Base-by-base conservation (phyloP, 2,113 vertebrate genomes). In the Thymallus thymallus region DNA sequence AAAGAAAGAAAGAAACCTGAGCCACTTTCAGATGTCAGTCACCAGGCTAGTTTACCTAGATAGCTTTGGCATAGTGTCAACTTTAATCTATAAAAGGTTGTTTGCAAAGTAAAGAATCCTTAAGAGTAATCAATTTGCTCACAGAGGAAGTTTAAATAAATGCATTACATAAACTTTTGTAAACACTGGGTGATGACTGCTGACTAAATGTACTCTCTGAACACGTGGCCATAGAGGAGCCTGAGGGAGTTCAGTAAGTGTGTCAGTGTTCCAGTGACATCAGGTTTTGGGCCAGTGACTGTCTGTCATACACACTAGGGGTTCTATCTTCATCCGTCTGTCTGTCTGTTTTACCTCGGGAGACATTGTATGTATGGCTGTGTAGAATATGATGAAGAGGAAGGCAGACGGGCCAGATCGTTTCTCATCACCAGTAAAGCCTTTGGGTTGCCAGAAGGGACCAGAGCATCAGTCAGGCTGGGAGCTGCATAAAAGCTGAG, bases 91-190 rank as follows among this genome's bases (percentile, higher is more conserved):
- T 92, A 90, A 92, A 90, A 89, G 91, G 83, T 76, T 30, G 94
- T 97, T 98, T 97, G 94, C 95, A 89, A 94, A 97, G 93, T 93
- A 95, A 95, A 94, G 96, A 97, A 41, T 41, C 95, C 95, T 94
- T 94, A 95, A 96, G 95, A 96, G 96, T 95, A 92, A 93, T 93
- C 92, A 94, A 97, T 96, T 98, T 99, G 95, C 96, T 96, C 93
- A 92, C 96, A 96, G 94, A 93, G 95, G 94, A 79, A 96, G 95
- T 97, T 97, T 96, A 96, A 98, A 41, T 41, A 41, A 41, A 94
- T 94, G 96, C 94, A 95, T 98, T 95, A 95, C 94, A 95, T 97
- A 95, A 96, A 96, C 95, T 95, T 87, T 97, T 95, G 96, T 96
- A 96, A 98, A 96, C 95, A 97, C 90, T 92, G 93, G 93, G 94